Evolutionary conservation across 1,140 invertebrate species (phyloP).

Genomic region (Apis cerana): DNA sequence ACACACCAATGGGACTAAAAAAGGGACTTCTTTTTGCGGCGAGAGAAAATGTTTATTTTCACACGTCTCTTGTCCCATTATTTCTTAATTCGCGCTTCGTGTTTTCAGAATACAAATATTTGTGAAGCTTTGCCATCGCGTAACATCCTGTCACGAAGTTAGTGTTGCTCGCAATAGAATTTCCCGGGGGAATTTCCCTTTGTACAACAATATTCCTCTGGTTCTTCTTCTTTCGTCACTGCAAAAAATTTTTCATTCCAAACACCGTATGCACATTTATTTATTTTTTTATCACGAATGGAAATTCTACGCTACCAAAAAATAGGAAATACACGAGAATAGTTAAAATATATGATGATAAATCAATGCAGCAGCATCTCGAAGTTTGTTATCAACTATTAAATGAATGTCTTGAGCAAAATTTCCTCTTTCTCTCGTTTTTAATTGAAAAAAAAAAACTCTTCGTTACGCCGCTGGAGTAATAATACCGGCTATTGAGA

Average conservation of each 20-base stretch:
- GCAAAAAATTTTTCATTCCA: background rate
- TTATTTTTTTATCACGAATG: background rate
- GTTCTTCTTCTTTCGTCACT: background rate
- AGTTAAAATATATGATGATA: too few species aligned
- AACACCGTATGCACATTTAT: too few species aligned
- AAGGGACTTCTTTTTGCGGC: background rate
- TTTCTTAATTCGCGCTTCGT: slow-evolving; percentile 2
- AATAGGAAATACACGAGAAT: background rate
- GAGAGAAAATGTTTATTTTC: background rate
- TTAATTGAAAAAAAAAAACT: background rate
- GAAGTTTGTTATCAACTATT: background rate
- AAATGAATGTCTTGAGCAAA: background rate
- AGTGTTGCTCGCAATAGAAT: background rate
- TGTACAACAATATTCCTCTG: too few species aligned
- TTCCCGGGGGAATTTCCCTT: background rate
- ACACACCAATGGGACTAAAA: too few species aligned
- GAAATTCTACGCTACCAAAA: background rate
- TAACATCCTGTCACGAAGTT: background rate
- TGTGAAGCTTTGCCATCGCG: background rate
- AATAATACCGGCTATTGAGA: background rate
- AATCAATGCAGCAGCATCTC: background rate
- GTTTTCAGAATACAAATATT: background rate
- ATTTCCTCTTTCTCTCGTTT: background rate
- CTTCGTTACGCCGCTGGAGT: background rate
- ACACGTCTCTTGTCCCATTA: background rate